Evolutionary conservation across 2,888 invertebrate genomes (phyloP).

Genomic region (Nasonovia ribisnigri): DNA sequence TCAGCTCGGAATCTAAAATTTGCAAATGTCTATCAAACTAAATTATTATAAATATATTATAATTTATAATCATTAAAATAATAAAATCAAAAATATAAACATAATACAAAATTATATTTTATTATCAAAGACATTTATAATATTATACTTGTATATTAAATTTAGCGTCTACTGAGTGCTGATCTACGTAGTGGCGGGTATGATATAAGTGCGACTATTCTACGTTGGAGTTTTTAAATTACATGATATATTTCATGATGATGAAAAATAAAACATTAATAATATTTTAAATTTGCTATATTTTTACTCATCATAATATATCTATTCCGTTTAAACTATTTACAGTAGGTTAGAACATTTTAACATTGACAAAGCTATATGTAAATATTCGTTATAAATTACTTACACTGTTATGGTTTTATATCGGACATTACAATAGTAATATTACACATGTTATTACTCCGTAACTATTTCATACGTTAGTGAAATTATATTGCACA

Average conservation of each 20-base stretch:
- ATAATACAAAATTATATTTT: neutral
- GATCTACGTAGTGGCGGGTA: neutral
- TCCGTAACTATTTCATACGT: neutral
- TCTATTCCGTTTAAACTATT: too few species aligned
- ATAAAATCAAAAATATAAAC: neutral
- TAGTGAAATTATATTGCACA: neutral
- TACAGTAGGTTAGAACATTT: neutral
- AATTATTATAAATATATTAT: neutral
- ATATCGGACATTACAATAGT: neutral
- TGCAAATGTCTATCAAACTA: neutral
- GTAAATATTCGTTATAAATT: too few species aligned
- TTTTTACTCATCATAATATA: too few species aligned
- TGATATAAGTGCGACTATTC: neutral
- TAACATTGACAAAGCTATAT: neutral
- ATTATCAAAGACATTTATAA: neutral
- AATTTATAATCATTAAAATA: neutral
- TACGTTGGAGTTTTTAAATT: neutral
- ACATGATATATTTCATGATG: too few species aligned
- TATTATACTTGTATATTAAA: neutral
- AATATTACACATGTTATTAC: neutral
- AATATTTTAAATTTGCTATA: too few species aligned
- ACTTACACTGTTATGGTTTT: neutral
- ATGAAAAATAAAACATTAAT: too few species aligned
- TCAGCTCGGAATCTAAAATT: too few species aligned
- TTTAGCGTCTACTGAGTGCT: neutral